Percentiles rank a stretch among this genome's conserved stretches.
Evolutionary conservation across 2,888 invertebrate species (phyloP).

Genomic region (Andrena fulva): DNA sequence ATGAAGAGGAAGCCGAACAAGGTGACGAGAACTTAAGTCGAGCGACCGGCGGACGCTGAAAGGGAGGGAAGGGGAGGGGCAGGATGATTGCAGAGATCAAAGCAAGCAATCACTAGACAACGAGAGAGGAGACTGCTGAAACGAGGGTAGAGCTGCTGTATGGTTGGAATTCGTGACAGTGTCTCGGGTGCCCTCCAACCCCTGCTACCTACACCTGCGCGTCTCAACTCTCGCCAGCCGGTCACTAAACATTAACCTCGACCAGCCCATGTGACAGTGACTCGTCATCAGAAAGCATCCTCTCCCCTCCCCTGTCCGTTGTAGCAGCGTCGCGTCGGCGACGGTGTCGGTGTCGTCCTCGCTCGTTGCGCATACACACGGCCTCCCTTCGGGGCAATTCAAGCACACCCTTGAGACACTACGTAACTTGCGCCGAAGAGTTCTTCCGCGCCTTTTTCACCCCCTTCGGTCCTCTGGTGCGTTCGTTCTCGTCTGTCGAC

Average conservation of each 20-base stretch:
- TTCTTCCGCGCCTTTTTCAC: slow-evolving; percentile 51
- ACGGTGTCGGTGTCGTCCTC: slow-evolving; percentile 22
- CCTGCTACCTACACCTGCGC: slow-evolving; percentile 26
- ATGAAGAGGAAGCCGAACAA: slow-evolving; percentile 55
- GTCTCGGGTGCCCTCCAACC: slow-evolving; percentile 18
- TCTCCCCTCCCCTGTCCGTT: slow-evolving; percentile 24
- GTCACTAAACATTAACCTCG: slow-evolving; percentile 60
- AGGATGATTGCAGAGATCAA: slow-evolving; percentile 82
- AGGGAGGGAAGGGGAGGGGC: slow-evolving; percentile 53
- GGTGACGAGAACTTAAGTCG: slow-evolving; percentile 65
- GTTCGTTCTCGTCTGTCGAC: slow-evolving; percentile 29
- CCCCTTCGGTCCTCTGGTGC: slow-evolving; percentile 4
- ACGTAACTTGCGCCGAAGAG: slow-evolving; percentile 76
- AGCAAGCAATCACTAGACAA: slow-evolving; percentile 81
- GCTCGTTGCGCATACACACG: slow-evolving; percentile 12
- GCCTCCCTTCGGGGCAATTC: slow-evolving; percentile 66
- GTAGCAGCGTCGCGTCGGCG: slow-evolving; percentile 30
- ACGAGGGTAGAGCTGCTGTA: slow-evolving; percentile 44
- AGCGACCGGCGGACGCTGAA: slow-evolving; percentile 17
- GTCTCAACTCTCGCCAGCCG: slow-evolving; percentile 30
- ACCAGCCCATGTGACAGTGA: neutral
- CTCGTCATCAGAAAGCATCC: slow-evolving; percentile 40
- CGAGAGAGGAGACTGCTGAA: slow-evolving; percentile 57
- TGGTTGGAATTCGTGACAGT: slow-evolving; percentile 50
- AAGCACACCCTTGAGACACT: slow-evolving; percentile 80